Evolutionary conservation across 2,888 invertebrate genomes (phyloP).

Genomic region (Drosophila vallismaia): DNA sequence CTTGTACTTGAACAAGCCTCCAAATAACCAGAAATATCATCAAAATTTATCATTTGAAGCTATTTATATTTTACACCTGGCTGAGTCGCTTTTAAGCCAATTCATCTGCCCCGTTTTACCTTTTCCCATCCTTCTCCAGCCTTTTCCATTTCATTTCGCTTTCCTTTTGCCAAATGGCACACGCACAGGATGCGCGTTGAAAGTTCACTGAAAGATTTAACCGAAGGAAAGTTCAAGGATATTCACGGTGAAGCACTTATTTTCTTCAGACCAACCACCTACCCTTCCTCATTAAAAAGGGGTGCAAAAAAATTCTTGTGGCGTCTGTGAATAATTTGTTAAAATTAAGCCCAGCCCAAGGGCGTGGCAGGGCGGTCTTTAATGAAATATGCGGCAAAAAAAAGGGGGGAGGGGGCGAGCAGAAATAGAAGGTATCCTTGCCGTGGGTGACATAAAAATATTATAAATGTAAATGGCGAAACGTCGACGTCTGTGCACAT

Average conservation of each 20-base stretch:
- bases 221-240: constrained; percentile 60
- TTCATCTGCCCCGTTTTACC: constrained; percentile 15
- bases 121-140: constrained; percentile 9
- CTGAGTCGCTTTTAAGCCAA: constrained; percentile 56
- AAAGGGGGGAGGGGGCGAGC: neutral
- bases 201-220: constrained; percentile 16
- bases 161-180: constrained; percentile 5
- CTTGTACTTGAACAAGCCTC: neutral
- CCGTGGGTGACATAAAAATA: constrained; percentile 38
- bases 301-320: constrained; percentile 49
- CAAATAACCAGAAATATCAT: constrained; percentile 9
- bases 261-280: neutral
- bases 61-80: constrained; percentile 78
- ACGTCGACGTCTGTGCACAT: constrained; percentile 45
- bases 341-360: constrained; percentile 57
- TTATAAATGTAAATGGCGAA: constrained; percentile 55
- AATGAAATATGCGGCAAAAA: constrained; percentile 23
- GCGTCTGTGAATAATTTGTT: constrained; percentile 68
- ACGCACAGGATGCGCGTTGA: constrained; percentile 20
- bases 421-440: constrained; percentile 6
- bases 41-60: constrained; percentile 46
- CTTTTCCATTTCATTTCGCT: constrained; percentile 4
- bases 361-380: constrained; percentile 37
- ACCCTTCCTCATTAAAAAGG: constrained; percentile 62
- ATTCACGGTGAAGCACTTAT: neutral